Evolutionary conservation across 1,140 invertebrate species (phyloP).

Genomic region (Drosophila kepulauana): DNA sequence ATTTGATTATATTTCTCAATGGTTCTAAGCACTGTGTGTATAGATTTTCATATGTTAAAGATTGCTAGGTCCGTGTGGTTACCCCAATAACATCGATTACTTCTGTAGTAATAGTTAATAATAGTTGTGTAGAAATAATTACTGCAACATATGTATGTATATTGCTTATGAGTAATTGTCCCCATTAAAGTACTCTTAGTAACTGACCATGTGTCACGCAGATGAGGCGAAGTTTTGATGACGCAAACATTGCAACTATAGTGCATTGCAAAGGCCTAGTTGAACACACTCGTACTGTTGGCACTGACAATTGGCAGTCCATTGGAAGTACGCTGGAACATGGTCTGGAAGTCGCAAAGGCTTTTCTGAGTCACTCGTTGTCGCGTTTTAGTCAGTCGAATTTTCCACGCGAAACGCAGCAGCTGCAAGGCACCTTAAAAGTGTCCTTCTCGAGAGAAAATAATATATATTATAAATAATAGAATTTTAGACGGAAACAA

Average conservation of each 20-base stretch:
- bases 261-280: not conserved
- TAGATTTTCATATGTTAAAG: no score
- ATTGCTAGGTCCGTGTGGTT: no score
- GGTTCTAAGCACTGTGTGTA: no score
- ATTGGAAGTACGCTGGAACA: slow-evolving; percentile 63
- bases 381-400: slow-evolving; percentile 52
- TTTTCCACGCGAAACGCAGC: slow-evolving; percentile 56
- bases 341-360: slow-evolving; percentile 39
- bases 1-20: no score
- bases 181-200: slow-evolving; percentile 5
- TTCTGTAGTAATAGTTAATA: not conserved
- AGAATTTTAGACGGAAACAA: not conserved
- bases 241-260: slow-evolving; percentile 33
- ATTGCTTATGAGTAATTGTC: not conserved
- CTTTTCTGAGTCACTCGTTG: slow-evolving; percentile 51
- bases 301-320: not conserved
- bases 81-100: not conserved
- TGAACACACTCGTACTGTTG: not conserved
- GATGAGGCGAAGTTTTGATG: slow-evolving; percentile 19
- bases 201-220: slow-evolving; percentile 19
- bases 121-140: not conserved
- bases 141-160: not conserved
- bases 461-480: slow-evolving; percentile 22
- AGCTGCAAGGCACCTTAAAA: slow-evolving; percentile 12
- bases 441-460: slow-evolving; percentile 7